Evolutionary conservation across 2,888 invertebrate genomes (phyloP).

Genomic region (Schizotus pectinicornis): DNA sequence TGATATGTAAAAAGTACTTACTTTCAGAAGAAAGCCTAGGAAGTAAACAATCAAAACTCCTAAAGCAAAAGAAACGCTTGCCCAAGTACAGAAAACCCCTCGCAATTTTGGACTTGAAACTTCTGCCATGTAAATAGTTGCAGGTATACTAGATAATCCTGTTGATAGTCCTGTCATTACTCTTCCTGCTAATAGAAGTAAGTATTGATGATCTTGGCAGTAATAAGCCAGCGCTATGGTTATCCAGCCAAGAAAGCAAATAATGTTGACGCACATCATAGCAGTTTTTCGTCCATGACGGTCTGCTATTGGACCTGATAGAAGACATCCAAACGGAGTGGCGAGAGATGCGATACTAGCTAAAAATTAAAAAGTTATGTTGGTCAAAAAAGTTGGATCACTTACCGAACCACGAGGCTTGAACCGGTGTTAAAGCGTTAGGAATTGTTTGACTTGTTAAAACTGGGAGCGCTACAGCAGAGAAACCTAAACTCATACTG

Average conservation of each 20-base stretch:
- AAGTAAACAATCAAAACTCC: slow-evolving; percentile 63
- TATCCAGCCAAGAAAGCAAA: slow-evolving; percentile 63
- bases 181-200: slow-evolving; percentile 58
- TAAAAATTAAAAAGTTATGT: slow-evolving; percentile 51
- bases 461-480: slow-evolving; percentile 62
- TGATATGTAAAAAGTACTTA: slow-evolving; percentile 38
- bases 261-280: slow-evolving; percentile 59
- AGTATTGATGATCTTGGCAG: slow-evolving; percentile 44
- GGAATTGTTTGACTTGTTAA: slow-evolving; percentile 49
- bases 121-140: slow-evolving; percentile 64
- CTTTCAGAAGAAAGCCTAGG: slow-evolving; percentile 61
- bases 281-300: slow-evolving; percentile 61
- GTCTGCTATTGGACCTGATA: slow-evolving; percentile 62
- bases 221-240: slow-evolving; percentile 57
- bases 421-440: slow-evolving; percentile 50
- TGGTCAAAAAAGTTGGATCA: too few relatives aligned
- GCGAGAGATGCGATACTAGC: slow-evolving; percentile 64
- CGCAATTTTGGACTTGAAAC: slow-evolving; percentile 58
- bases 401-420: slow-evolving; percentile 67
- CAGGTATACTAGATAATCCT: slow-evolving; percentile 63
- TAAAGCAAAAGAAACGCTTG: slow-evolving; percentile 60
- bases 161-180: slow-evolving; percentile 60
- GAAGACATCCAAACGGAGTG: slow-evolving; percentile 63
- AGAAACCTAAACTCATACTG: slow-evolving; percentile 65
- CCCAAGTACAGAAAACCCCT: slow-evolving; percentile 64